These are phyloP conservation scores for Heliconius cydno DNA, from an alignment of 2,888 invertebrate genomes.

Conservation along the genomic window DNA sequence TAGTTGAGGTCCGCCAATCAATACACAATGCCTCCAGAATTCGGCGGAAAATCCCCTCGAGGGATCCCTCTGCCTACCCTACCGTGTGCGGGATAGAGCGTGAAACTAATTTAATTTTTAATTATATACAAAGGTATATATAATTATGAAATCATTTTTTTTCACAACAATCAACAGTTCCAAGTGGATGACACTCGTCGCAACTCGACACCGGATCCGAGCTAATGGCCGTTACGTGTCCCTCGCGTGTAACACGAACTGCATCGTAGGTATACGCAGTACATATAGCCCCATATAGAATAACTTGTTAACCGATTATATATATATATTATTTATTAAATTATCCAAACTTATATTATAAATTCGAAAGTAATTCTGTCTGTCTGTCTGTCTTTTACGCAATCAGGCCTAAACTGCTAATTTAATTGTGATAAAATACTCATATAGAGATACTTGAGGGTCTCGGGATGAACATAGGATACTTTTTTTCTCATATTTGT, in stretches of 20 bases:
- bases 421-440: no score
- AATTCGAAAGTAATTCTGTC: no score
- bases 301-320: constrained; percentile 34
- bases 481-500: no score
- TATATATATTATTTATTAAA: constrained; percentile 5
- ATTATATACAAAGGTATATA: neutral
- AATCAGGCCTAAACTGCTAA: no score
- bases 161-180: constrained; percentile 21
- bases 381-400: no score
- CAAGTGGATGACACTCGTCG: constrained; percentile 35
- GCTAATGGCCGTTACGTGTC: constrained; percentile 54
- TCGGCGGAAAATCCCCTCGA: neutral
- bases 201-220: constrained; percentile 53
- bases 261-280: constrained; percentile 34
- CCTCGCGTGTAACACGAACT: constrained; percentile 49
- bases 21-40: no score
- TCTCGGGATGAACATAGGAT: no score
- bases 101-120: no score
- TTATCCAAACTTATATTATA: no score
- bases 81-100: no score
- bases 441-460: no score
- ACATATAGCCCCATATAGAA: constrained; percentile 30
- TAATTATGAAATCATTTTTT: neutral
- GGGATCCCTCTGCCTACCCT: neutral
- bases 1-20: no score